A percentile compares a stretch with the other conserved stretches of the same genome.
phyloP scores from a whole-genome alignment of 2,113 vertebrate species.

The Sigmodon hispidus region DNA sequence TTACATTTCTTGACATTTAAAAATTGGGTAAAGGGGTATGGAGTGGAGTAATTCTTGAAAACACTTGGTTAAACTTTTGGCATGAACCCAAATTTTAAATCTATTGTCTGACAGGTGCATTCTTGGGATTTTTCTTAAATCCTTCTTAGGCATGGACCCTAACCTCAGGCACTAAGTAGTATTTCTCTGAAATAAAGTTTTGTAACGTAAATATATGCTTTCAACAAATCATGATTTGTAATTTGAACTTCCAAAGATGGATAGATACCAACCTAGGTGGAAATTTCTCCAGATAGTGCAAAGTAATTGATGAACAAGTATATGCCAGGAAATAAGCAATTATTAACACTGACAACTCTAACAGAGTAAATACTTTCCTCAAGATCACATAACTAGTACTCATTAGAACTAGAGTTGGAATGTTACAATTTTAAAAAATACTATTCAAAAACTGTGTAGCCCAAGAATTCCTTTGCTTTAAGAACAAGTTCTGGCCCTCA shows the following conservation, averaged over 20 bases:
- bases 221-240: neutral
- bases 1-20: too few species aligned
- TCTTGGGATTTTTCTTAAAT: too few species aligned
- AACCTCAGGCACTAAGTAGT: too few species aligned
- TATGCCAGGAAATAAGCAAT: neutral
- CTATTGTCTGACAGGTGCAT: too few species aligned
- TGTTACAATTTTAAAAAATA: neutral
- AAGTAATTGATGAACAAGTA: neutral
- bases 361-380: neutral
- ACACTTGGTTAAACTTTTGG: too few species aligned
- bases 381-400: neutral
- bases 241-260: neutral
- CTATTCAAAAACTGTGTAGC: neutral
- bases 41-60: too few species aligned
- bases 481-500: neutral
- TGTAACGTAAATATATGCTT: too few species aligned
- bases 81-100: too few species aligned
- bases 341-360: neutral
- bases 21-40: too few species aligned
- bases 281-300: neutral
- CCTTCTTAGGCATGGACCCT: too few species aligned
- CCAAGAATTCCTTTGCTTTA: conserved; percentile 12
- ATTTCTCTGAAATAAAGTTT: too few species aligned
- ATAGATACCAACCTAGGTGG: neutral
- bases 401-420: neutral